These are phyloP conservation scores for Subacronicta megacephala DNA, from an alignment of 2,888 invertebrate genomes.

Conservation along the genomic window DNA sequence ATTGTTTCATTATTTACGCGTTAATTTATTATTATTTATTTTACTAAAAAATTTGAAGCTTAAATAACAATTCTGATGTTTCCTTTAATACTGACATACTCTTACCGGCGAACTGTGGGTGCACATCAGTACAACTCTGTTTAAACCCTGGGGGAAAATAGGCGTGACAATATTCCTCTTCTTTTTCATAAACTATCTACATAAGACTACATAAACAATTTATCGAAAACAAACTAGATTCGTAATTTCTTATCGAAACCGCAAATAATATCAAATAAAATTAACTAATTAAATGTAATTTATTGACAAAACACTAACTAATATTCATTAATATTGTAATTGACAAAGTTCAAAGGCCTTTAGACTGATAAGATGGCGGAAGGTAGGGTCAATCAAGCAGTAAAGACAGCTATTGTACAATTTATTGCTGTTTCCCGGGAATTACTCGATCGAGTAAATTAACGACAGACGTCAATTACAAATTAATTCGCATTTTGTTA, in stretches of 20 bases:
- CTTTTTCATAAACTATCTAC: background rate
- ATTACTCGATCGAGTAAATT: constrained; percentile 29
- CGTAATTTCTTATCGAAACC: constrained; percentile 19
- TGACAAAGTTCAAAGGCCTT: constrained; percentile 48
- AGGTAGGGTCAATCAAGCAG: constrained; percentile 22
- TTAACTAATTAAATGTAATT: constrained; percentile 14
- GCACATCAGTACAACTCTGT: too few species aligned
- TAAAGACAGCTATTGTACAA: constrained; percentile 28
- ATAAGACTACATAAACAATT: constrained; percentile 3
- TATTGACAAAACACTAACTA: constrained; percentile 12
- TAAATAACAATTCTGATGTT: constrained; percentile 16
- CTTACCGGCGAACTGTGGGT: too few species aligned
- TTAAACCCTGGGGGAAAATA: too few species aligned
- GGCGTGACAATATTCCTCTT: too few species aligned
- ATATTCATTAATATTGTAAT: constrained; percentile 9
- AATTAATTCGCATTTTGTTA: background rate
- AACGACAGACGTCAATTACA: constrained; percentile 30
- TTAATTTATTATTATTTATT: background rate
- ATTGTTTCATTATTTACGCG: too few species aligned
- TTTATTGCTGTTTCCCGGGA: constrained; percentile 50
- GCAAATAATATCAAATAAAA: constrained; percentile 8
- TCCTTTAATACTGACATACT: background rate
- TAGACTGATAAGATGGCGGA: constrained; percentile 38
- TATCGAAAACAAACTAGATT: constrained; percentile 5
- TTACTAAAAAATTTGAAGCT: constrained; percentile 2